Percentiles rank a stretch among this genome's conserved stretches.
phyloP scores from a whole-genome alignment of 1,140 invertebrate species.

The Lamellibrachia luymesi region DNA sequence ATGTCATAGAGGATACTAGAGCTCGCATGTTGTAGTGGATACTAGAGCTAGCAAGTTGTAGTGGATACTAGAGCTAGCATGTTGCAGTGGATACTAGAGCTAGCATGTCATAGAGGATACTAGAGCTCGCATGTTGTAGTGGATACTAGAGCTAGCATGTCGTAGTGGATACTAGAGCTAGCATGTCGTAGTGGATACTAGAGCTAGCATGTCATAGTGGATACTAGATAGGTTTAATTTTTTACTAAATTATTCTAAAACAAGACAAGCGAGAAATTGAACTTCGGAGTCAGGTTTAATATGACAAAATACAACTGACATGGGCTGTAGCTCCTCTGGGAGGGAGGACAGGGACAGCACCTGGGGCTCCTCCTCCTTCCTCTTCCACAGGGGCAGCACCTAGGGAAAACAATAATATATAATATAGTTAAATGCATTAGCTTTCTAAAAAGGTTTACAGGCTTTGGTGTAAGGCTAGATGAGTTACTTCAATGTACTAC shows the following conservation, averaged over 20 bases:
- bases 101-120: not conserved
- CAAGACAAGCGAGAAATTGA: not conserved
- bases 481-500: no score
- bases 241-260: not conserved
- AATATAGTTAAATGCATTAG: no score
- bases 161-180: not conserved
- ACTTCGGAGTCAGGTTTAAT: not conserved
- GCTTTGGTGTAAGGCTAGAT: no score
- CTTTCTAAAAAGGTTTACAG: no score
- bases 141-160: no score
- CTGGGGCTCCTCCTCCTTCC: constrained; percentile 29
- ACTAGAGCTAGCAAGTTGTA: not conserved
- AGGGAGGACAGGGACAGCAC: constrained; percentile 29
- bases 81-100: not conserved
- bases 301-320: constrained; percentile 25
- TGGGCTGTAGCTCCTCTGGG: constrained; percentile 29
- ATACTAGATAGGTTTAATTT: not conserved
- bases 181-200: not conserved
- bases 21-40: no score
- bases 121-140: no score
- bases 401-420: constrained; percentile 19
- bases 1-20: no score
- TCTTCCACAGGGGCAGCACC: constrained; percentile 35
- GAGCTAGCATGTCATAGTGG: no score
- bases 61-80: no score